Percentiles rank a stretch among this genome's conserved stretches.
phyloP scores from a whole-genome alignment of 2,113 vertebrate genomes.

The Grammomys dolichurus region DNA sequence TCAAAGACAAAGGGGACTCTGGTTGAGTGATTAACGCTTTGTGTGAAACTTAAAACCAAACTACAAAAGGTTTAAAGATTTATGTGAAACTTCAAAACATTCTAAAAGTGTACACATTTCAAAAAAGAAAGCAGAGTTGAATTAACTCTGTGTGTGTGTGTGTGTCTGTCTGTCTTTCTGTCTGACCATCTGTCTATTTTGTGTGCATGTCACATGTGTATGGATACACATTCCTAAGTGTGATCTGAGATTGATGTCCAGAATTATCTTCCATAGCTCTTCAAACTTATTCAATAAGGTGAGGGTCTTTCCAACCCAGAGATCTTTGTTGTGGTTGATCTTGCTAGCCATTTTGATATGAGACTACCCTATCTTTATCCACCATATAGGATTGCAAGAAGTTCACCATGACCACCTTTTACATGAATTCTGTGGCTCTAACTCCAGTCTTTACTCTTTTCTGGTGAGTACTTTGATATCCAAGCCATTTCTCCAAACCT shows the following conservation, averaged over 20 bases:
- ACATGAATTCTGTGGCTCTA: background rate
- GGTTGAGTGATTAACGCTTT: background rate
- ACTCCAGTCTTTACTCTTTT: too few species aligned
- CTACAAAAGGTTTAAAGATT: background rate
- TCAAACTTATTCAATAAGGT: background rate
- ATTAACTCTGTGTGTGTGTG: background rate
- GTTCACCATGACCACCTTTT: too few species aligned
- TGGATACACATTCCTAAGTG: background rate
- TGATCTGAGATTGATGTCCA: background rate
- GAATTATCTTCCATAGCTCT: background rate
- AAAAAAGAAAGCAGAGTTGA: background rate
- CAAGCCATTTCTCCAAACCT: background rate
- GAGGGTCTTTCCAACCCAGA: background rate
- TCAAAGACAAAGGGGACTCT: background rate
- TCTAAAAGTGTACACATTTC: background rate
- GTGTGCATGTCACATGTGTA: too few species aligned
- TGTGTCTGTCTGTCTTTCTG: background rate
- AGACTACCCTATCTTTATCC: too few species aligned
- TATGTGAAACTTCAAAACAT: constrained; percentile 17
- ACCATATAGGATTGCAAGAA: background rate
- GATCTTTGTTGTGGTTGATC: background rate
- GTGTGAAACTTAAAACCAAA: constrained; percentile 18
- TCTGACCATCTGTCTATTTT: background rate
- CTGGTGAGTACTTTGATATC: background rate
- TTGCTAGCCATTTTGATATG: background rate